Evolutionary conservation across 2,113 vertebrate species (phyloP).

Genomic region (Muscicapa adusta): DNA sequence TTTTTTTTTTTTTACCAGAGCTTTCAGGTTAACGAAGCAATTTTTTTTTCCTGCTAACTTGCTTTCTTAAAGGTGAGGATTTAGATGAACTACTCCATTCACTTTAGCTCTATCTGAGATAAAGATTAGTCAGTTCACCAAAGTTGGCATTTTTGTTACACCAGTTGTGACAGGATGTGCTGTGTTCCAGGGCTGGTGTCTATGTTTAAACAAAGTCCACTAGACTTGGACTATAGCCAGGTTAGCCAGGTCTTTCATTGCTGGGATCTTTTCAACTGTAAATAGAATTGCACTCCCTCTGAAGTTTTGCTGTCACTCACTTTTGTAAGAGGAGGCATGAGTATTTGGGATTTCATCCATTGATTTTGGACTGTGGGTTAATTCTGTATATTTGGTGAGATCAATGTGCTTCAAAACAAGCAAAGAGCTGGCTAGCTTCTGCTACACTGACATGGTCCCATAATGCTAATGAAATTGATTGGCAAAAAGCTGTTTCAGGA

Average conservation of each 20-base stretch:
- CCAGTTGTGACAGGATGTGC: background rate
- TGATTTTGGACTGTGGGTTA: background rate
- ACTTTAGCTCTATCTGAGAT: background rate
- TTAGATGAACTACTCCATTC: background rate
- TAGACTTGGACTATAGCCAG: background rate
- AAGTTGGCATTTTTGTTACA: background rate
- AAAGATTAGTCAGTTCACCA: background rate
- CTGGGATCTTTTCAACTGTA: background rate
- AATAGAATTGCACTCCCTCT: background rate
- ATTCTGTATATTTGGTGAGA: background rate
- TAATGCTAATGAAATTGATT: constrained; percentile 1
- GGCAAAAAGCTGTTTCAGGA: background rate
- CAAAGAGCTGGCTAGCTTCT: background rate
- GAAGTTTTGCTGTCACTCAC: background rate
- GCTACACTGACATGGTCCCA: background rate
- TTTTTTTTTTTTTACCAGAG: background rate
- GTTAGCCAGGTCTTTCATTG: background rate
- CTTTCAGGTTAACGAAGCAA: background rate
- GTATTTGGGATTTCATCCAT: background rate
- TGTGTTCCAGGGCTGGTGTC: background rate
- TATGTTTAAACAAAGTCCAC: background rate
- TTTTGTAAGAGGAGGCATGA: background rate
- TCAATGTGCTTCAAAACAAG: background rate
- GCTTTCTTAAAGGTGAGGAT: background rate
- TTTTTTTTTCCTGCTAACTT: background rate